Evolutionary conservation across 1,140 invertebrate species (phyloP), one percentile per base, ranked within the genome.

Genomic region (Drosophila repleta): DNA sequence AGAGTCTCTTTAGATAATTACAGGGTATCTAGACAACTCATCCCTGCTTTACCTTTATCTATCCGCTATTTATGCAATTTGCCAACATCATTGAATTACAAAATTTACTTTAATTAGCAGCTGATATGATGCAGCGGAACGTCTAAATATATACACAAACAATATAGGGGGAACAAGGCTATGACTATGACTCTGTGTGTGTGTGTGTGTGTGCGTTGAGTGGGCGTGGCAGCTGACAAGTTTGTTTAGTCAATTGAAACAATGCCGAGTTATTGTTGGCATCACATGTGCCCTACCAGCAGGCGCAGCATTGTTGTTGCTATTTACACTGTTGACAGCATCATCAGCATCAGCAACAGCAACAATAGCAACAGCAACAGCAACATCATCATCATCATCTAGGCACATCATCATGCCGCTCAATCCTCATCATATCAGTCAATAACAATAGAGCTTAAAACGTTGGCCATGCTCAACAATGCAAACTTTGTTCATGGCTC

Each of bases 31-130:
- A 3, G 11, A 3, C 10, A 10, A 37, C 3, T 10, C 35, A n/a
- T 3, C 35, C 43, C n/a, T n/a, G n/a, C n/a, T n/a, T n/a, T n/a
- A n/a, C n/a, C n/a, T n/a, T n/a, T n/a, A n/a, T n/a, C n/a, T n/a
- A n/a, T n/a, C n/a, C n/a, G n/a, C n/a, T n/a, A n/a, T n/a, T n/a
- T n/a, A n/a, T n/a, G 18, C 35, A 53, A 60, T 80, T 58, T 63
- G 39, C 35, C 43, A 53, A 49, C 76, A 76, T 71, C 58, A 83
- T 83, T 79, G 75, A 84, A 76, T 84, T 56, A 60, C 72, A 79
- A 84, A 74, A 83, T 83, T 84, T 83, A 83, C 79, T 88, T 87
- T 87, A 87, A 87, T 87, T 85, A 85, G 82, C 82, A 78, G 58
- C 51, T 53, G 67, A 75, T 56, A 75, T 49, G 70, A 66, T 65